A percentile compares a stretch with the other conserved stretches of the same genome.
These are phyloP conservation scores for Zosterops pallidus DNA, from an alignment of 2,113 vertebrate species.

Conservation along the genomic window DNA sequence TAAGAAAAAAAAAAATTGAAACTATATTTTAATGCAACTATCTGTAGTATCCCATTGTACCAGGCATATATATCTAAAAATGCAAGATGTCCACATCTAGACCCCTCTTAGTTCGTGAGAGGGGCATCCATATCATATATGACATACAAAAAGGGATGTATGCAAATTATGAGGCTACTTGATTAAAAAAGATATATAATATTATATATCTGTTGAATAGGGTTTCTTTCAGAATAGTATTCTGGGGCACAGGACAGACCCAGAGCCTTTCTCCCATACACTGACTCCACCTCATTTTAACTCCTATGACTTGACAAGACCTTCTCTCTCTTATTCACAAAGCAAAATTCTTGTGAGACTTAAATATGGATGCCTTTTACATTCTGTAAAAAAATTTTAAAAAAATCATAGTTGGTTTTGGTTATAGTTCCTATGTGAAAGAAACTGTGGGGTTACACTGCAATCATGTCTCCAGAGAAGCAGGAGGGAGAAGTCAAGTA, in stretches of 20 bases:
- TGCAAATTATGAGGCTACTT: not conserved
- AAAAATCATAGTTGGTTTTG: not conserved
- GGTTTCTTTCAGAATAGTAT: not conserved
- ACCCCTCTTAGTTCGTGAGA: not conserved
- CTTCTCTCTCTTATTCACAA: not conserved
- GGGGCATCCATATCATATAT: not conserved
- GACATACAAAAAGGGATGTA: not conserved
- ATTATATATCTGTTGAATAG: not conserved
- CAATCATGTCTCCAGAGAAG: not conserved
- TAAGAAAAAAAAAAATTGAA: not conserved
- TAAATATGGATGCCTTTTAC: not conserved
- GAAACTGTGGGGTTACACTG: not conserved
- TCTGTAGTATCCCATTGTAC: not conserved
- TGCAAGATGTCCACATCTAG: not conserved
- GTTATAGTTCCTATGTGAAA: not conserved
- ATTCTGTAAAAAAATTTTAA: not conserved
- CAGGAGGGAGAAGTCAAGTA: not conserved
- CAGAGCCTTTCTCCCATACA: not conserved
- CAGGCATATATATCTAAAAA: not conserved
- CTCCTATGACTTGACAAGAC: not conserved
- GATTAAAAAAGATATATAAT: not conserved
- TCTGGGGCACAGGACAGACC: not conserved
- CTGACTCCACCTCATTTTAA: not conserved
- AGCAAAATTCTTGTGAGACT: not conserved
- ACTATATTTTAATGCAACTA: not conserved